These are phyloP conservation scores for Lophura nycthemera DNA, from an alignment of 2,113 vertebrate species.

Conservation along the genomic window DNA sequence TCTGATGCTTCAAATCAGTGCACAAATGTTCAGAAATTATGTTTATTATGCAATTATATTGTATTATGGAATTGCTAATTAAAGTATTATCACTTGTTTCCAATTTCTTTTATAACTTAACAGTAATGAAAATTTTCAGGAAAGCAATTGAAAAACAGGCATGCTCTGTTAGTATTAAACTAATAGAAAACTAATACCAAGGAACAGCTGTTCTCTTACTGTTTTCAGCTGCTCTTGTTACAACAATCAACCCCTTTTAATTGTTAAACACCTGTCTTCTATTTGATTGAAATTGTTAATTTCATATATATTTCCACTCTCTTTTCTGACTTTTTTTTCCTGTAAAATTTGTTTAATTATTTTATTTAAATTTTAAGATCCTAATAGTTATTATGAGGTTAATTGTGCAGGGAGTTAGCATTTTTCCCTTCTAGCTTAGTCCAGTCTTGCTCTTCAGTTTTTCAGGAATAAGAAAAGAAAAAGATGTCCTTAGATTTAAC, in stretches of 20 bases:
- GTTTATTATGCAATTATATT: conserved; percentile 23
- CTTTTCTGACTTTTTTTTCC: conserved; percentile 27
- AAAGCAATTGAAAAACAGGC: conserved; percentile 36
- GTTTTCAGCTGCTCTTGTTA: conserved; percentile 57
- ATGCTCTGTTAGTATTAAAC: conserved; percentile 35
- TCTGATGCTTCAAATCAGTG: background rate
- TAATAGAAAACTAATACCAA: conserved; percentile 28
- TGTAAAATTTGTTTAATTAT: conserved; percentile 59
- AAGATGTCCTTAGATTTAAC: conserved; percentile 30
- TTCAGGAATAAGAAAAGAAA: conserved; percentile 31
- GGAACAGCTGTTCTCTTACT: conserved; percentile 65
- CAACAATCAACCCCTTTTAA: conserved; percentile 57
- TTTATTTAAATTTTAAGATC: conserved; percentile 65
- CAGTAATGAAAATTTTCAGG: conserved; percentile 13
- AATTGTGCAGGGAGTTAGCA: conserved; percentile 62
- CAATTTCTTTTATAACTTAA: conserved; percentile 5
- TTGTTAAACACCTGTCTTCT: conserved; percentile 72
- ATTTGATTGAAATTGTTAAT: conserved; percentile 67
- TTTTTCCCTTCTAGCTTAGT: conserved; percentile 41
- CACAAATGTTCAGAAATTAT: background rate
- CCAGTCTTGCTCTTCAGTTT: conserved; percentile 32
- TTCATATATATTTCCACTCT: conserved; percentile 34
- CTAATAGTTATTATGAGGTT: conserved; percentile 65
- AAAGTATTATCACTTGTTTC: conserved; percentile 6
- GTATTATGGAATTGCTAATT: conserved; percentile 2